Base-by-base conservation (phyloP, 2,888 invertebrate species). In the Rotaria sp. region DNA sequence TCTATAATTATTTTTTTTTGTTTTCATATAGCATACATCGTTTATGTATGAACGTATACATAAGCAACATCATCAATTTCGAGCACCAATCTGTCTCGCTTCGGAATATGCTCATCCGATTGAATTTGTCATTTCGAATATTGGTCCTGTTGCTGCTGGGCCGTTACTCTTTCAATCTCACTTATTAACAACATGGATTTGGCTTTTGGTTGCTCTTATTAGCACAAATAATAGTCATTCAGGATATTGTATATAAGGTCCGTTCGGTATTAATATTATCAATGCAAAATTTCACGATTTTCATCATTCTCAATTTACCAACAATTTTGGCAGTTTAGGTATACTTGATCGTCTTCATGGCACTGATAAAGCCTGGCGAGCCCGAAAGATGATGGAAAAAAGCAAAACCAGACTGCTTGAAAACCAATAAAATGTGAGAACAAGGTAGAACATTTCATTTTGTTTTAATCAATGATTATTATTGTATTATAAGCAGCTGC, bases 271-370 rank as follows among this genome's bases (percentile, higher is more conserved):
- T n/a, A n/a, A n/a, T n/a, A 24, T 57, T n/a, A 57, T n/a, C 26
- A 57, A n/a, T 57, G 57, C 21, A 24, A n/a, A 24, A 57, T 57
- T 57, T 57, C 57, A 57, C n/a, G 57, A 57, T 10, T 85, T 52
- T 30, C 85, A 85, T 85, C 85, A 55, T 41, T 80, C 55, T 1
- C 86, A 84, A 55, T 87, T 87, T 80, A 75, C 75, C 13, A 2
- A 10, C n/a, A 57, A 57, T 57, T 57, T 57, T 57, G 57, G 57
- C 57, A 26, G 24, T 5, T 15, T 57, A 26, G 57, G 57, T 57
- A 10, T 57, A 8, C 57, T 57, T 57, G 57, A 57, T 57, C 24
- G 57, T 26, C 24, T 57, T 26, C 57, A 57, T 57, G 57, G 57
- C 8, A 57, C 57, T 57, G 57, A 57, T 57, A 57, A 57, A 57